These are phyloP conservation scores for Podabrus alpinus DNA, from an alignment of 2,888 invertebrate genomes.

Conservation along the genomic window DNA sequence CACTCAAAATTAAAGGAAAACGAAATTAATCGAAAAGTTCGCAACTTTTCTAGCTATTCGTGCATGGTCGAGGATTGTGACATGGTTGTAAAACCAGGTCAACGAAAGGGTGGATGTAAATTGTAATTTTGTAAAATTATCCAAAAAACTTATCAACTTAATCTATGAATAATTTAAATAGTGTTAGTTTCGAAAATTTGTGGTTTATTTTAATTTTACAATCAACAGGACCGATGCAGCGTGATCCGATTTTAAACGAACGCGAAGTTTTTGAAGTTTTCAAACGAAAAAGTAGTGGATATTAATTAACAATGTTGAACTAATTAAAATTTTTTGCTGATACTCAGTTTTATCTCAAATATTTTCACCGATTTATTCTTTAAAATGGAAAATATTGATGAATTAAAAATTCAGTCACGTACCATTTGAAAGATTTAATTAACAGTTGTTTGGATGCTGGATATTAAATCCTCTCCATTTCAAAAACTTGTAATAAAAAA, in stretches of 20 bases:
- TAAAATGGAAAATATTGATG: neutral
- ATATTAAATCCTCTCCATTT: neutral
- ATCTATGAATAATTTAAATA: neutral
- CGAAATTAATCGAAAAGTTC: slow-evolving; percentile 13
- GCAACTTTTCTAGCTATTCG: neutral
- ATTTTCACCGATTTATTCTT: neutral
- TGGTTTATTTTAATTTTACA: neutral
- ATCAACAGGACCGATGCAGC: neutral
- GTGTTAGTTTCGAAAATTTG: neutral
- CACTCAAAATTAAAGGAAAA: neutral
- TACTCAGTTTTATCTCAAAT: neutral
- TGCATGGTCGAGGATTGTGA: slow-evolving; percentile 5
- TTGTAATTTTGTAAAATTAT: neutral
- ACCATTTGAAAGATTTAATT: neutral
- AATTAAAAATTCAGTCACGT: neutral
- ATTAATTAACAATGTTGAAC: neutral
- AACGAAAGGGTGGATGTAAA: slow-evolving; percentile 18
- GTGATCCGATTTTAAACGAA: neutral
- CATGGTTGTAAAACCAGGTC: slow-evolving; percentile 20
- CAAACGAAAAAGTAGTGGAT: neutral
- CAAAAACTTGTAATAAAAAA: neutral
- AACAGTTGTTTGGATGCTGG: neutral
- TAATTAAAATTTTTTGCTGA: neutral
- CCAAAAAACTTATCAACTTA: neutral
- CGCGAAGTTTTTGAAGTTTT: neutral